Percentiles rank a stretch among this genome's conserved stretches.
These are phyloP conservation scores for Tribolium freemani DNA, from an alignment of 2,888 invertebrate species.

Conservation along the genomic window DNA sequence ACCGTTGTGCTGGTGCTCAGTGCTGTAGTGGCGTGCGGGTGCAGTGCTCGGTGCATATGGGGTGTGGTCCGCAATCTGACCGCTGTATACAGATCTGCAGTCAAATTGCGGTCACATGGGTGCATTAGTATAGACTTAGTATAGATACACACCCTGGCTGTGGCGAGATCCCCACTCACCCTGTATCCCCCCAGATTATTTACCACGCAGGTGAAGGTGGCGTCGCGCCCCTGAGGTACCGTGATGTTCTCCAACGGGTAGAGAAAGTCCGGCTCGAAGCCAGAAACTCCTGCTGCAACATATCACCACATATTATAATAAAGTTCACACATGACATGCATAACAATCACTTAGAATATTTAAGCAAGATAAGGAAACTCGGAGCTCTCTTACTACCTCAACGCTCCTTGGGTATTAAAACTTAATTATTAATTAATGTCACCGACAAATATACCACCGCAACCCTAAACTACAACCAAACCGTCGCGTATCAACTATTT, in stretches of 20 bases:
- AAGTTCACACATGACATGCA: constrained; percentile 51
- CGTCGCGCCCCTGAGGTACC: constrained; percentile 86
- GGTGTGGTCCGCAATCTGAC: constrained; percentile 51
- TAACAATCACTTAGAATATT: constrained; percentile 50
- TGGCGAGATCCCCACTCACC: constrained; percentile 92
- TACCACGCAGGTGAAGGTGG: constrained; percentile 87
- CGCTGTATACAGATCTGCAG: constrained; percentile 52
- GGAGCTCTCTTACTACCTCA: constrained; percentile 36
- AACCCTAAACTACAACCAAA: constrained; percentile 19
- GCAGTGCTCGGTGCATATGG: constrained; percentile 56
- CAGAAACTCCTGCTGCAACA: constrained; percentile 74
- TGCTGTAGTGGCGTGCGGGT: constrained; percentile 55
- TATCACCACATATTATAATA: constrained; percentile 48
- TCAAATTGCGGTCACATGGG: constrained; percentile 57
- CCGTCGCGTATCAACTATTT: constrained; percentile 19
- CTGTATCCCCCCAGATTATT: constrained; percentile 86
- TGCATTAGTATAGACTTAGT: constrained; percentile 58
- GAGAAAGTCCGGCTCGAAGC: constrained; percentile 86
- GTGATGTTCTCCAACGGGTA: constrained; percentile 87
- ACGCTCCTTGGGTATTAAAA: constrained; percentile 46
- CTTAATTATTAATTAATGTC: constrained; percentile 42
- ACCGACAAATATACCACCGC: constrained; percentile 19
- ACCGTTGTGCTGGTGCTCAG: constrained; percentile 50
- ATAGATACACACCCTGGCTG: constrained; percentile 86
- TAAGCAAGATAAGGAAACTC: constrained; percentile 45